A percentile compares a stretch with the other conserved stretches of the same genome.
These are phyloP conservation scores for Drosophila leonis DNA, from an alignment of 2,888 invertebrate species.

Conservation along the genomic window DNA sequence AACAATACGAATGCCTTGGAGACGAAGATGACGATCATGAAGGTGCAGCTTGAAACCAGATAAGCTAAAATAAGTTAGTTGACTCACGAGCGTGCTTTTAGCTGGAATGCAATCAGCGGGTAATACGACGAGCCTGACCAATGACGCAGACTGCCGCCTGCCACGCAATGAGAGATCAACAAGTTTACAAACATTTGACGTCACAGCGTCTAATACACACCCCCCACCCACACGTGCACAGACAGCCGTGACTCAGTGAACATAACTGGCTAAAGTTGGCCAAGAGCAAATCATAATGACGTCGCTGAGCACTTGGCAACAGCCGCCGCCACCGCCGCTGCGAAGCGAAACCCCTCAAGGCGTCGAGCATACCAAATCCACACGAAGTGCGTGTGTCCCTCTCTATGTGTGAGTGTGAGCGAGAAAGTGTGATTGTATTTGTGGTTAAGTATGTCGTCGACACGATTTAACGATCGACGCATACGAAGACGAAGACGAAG, in stretches of 20 bases:
- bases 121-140: slow-evolving; percentile 11
- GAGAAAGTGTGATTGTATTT: background rate
- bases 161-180: slow-evolving; percentile 47
- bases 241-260: slow-evolving; percentile 55
- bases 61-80: slow-evolving; percentile 15
- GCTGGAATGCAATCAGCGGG: slow-evolving; percentile 20
- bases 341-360: slow-evolving; percentile 48
- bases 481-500: slow-evolving; percentile 31
- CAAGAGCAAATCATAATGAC: slow-evolving; percentile 70
- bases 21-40: background rate
- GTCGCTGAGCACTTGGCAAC: slow-evolving; percentile 59
- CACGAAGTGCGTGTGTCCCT: slow-evolving; percentile 12
- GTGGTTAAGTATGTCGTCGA: slow-evolving; percentile 43
- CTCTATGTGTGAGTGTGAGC: background rate
- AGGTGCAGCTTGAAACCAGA: slow-evolving; percentile 32
- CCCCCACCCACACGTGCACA: slow-evolving; percentile 13
- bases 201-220: slow-evolving; percentile 38
- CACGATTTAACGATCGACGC: slow-evolving; percentile 53
- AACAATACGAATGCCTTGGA: slow-evolving; percentile 14
- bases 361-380: slow-evolving; percentile 13
- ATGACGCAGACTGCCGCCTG: slow-evolving; percentile 41
- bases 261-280: slow-evolving; percentile 52
- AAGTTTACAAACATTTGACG: slow-evolving; percentile 61
- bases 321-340: slow-evolving; percentile 10
- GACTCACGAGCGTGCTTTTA: slow-evolving; percentile 28